Base-by-base conservation (phyloP, 2,797 vertebrate species). In the Chelonia mydas region DNA sequence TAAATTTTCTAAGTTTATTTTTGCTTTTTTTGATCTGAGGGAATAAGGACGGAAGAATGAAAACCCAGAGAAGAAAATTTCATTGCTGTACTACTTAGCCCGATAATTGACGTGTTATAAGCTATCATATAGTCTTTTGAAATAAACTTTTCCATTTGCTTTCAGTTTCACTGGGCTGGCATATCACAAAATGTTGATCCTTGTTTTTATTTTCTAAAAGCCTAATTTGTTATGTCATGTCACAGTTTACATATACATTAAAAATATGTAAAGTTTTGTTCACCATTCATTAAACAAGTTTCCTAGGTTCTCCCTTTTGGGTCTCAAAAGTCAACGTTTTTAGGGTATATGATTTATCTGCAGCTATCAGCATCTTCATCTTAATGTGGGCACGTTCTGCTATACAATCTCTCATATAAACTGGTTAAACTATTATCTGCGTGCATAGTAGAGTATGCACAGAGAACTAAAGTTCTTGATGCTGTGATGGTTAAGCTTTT, bases 51-150 rank as follows among this genome's bases (percentile, higher is more conserved):
- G 74, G 33, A 49, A 41, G 57, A 5, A 45, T 6, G 0, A 77
- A 25, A 41, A 6, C 82, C 47, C 16, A 77, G 16, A 47, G 90
- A 13, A 87, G 59, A 31, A 80, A 76, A 12, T 27, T 6, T 83
- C 0, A 6, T 0, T 93, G 81, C 41, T 76, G 6, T 90, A 3
- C 54, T 77, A 21, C 3, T 65, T 9, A 88, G 37, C 6, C 5
- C 1, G 13, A 0, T 55, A 87, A 37, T 45, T 54, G 59, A 84
- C 5, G 15, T 1, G 2, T 21, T 85, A 45, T 0, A 0, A 85
- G 54, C 16, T 90, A 6, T 0, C 1, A 11, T 65, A 3, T 1
- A 2, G 37, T 7, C 3, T 16, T 74, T 7, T 3, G 0, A 4
- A 33, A 68, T 45, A 72, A 72, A 72, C 83, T 65, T 16, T 84